Evolutionary conservation across 2,113 vertebrate species (phyloP).

Genomic region (Vicugna pacos): DNA sequence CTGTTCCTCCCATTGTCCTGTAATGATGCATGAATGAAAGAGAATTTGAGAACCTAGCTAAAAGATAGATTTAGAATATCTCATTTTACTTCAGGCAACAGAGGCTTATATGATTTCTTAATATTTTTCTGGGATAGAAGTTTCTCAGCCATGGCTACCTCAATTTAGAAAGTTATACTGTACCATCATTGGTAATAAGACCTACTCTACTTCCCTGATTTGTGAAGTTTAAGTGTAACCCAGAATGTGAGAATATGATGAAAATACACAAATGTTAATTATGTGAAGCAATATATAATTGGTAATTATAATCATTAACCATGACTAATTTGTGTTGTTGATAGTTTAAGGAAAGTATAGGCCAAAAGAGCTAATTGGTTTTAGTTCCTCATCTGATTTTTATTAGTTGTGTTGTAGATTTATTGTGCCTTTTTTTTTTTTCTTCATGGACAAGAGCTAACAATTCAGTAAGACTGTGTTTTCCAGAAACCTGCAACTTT

Average conservation of each 20-base stretch:
- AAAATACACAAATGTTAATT: background rate
- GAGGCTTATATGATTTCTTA: background rate
- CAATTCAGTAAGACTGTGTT: background rate
- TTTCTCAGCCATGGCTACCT: background rate
- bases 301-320: background rate
- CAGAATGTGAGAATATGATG: slow-evolving; percentile 1
- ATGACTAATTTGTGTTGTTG: background rate
- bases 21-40: slow-evolving; percentile 24
- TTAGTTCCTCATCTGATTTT: background rate
- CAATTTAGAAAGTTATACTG: background rate
- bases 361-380: background rate
- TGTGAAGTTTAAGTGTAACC: slow-evolving; percentile 29
- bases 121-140: background rate
- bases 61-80: background rate
- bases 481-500: background rate
- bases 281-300: slow-evolving; percentile 28
- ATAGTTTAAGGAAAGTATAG: background rate
- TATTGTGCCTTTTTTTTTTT: background rate
- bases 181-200: background rate
- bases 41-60: background rate
- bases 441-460: background rate
- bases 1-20: background rate
- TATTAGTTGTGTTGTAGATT: background rate
- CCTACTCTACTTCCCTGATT: background rate
- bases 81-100: slow-evolving; percentile 28